Percentiles rank a stretch among this genome's conserved stretches.
phyloP scores from a whole-genome alignment of 2,888 invertebrate genomes.

The Lycia hirtaria region DNA sequence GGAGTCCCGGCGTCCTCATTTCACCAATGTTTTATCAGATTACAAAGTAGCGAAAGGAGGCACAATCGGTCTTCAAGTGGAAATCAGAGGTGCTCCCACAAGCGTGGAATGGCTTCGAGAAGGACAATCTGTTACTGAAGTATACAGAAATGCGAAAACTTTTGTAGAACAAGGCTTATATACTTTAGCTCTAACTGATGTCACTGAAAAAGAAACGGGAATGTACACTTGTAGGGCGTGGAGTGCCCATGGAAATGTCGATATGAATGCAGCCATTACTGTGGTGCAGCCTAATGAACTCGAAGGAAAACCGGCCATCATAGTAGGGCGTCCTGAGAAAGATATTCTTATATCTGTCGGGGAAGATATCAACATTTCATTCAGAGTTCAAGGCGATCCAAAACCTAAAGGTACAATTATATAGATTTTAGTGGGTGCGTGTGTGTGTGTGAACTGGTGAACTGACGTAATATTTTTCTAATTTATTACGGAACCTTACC shows the following conservation, averaged over 20 bases:
- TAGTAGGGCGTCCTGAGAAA: slow-evolving; percentile 91
- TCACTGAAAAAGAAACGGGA: slow-evolving; percentile 90
- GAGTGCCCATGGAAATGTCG: slow-evolving; percentile 90
- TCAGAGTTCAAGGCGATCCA: slow-evolving; percentile 92
- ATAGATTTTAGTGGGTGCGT: too few species aligned
- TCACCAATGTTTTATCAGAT: slow-evolving; percentile 88
- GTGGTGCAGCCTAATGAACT: slow-evolving; percentile 86
- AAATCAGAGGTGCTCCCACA: slow-evolving; percentile 89
- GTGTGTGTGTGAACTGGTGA: too few species aligned
- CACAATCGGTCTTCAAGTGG: slow-evolving; percentile 92
- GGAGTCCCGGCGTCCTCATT: slow-evolving; percentile 88
- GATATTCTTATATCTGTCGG: slow-evolving; percentile 90
- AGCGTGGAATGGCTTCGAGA: slow-evolving; percentile 92
- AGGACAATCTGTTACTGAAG: slow-evolving; percentile 83
- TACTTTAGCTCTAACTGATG: slow-evolving; percentile 90
- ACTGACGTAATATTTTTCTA: too few species aligned
- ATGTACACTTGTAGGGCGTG: slow-evolving; percentile 91
- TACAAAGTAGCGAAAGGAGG: slow-evolving; percentile 91
- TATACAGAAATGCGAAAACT: slow-evolving; percentile 87
- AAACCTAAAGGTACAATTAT: slow-evolving; percentile 90
- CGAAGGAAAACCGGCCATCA: slow-evolving; percentile 91
- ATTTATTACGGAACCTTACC: too few species aligned
- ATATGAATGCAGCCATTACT: slow-evolving; percentile 90
- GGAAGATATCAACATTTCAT: slow-evolving; percentile 93
- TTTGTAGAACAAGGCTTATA: slow-evolving; percentile 89